A percentile compares a stretch with the other conserved stretches of the same genome.
These are phyloP conservation scores for Nesometra sesokonis DNA, from an alignment of 35 echinoderm and acorn worm species.

Conservation along the genomic window DNA sequence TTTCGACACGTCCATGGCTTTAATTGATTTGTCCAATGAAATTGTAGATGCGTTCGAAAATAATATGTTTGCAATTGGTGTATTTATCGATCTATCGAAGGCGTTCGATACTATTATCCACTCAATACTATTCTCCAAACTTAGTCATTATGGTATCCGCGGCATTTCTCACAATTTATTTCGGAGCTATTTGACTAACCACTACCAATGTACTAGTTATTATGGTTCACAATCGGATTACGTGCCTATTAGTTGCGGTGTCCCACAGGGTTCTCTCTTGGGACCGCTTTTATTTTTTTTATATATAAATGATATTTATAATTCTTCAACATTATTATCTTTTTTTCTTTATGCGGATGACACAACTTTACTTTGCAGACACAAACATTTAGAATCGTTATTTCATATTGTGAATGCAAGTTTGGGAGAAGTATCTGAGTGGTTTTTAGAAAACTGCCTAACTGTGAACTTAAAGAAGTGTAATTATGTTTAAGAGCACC, in stretches of 20 bases:
- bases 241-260: constrained; percentile 18
- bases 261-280: constrained; percentile 31
- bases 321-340: constrained; percentile 7
- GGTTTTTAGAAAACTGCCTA: too few relatives aligned
- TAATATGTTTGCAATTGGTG: constrained; percentile 2
- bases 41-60: constrained; percentile 10
- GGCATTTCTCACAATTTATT: constrained; percentile 10
- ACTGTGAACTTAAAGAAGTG: too few relatives aligned
- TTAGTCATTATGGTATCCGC: constrained; percentile 20
- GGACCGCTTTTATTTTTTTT: constrained; percentile 7
- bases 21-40: constrained; percentile 18
- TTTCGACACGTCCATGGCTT: constrained; percentile 12
- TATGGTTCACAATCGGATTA: background rate
- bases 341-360: background rate
- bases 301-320: constrained; percentile 34
- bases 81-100: constrained; percentile 54
- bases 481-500: too few relatives aligned
- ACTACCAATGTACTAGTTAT: constrained; percentile 31
- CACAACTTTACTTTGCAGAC: too few relatives aligned
- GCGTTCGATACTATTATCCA: constrained; percentile 48
- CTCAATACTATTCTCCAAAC: constrained; percentile 23
- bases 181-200: constrained; percentile 28
- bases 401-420: too few relatives aligned
- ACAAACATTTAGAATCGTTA: too few relatives aligned
- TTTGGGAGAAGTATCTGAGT: too few relatives aligned